Evolutionary conservation across 1,140 invertebrate species (phyloP), one percentile per base, ranked within the genome.

Genomic region (Euglossa dilemma): DNA sequence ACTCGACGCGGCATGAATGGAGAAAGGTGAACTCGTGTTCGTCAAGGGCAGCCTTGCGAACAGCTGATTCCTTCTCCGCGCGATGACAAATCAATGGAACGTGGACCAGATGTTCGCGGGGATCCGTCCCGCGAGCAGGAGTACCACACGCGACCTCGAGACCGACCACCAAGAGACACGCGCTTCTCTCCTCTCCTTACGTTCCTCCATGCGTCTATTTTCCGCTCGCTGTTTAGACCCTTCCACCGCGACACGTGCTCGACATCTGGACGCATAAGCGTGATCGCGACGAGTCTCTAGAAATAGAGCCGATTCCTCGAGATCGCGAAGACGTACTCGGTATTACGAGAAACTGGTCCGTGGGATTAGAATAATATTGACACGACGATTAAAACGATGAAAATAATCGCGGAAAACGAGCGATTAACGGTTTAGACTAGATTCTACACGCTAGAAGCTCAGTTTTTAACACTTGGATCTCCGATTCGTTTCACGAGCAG

Each of bases 201-300:
- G 47, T n/a, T 73, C 8, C 25, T 36, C 45, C 12, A n/a, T 9
- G 1, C 23, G 20, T 89, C 85, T 90, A 89, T 90, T 90, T 89
- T 87, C 56, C 61, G 71, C 66, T 64, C 20, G 36, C 71, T 83
- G 81, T 89, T 86, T 83, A 70, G 52, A 74, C 45, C 63, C 47
- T 18, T 73, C 52, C 16, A 8, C 14, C 25, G 43, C 70, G 70
- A 87, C 89, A 89, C 87, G 81, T 90, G 89, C 72, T 89, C 80
- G 57, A 74, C 87, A 88, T 85, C 85, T 89, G 87, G 73, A 43
- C 45, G 59, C 50, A 16, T 71, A 52, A 80, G 71, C 56, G 84
- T 61, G 83, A 89, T 85, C 57, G 45, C 61, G 47, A 69, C 66
- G 50, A 75, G 72, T n/a, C 36, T 69, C 84, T 83, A 63, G 85